phyloP scores from a whole-genome alignment of 2,113 vertebrate genomes.

The Alouatta palliata region DNA sequence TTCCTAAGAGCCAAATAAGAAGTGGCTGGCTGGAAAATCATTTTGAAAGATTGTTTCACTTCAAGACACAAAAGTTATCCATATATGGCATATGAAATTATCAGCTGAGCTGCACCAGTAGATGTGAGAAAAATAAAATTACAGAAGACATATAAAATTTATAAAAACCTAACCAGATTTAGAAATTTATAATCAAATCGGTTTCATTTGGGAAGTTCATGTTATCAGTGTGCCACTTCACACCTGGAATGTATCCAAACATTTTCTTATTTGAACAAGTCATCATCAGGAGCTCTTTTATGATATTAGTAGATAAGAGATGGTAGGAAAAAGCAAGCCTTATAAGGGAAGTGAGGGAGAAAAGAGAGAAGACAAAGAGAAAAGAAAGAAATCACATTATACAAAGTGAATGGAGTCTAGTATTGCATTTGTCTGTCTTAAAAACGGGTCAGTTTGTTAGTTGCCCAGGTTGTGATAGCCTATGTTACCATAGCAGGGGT shows the following conservation, averaged over 20 bases:
- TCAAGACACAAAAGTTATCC: background rate
- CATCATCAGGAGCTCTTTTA: background rate
- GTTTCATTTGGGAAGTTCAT: background rate
- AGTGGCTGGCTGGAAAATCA: conserved; percentile 39
- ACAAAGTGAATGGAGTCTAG: background rate
- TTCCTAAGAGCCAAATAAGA: conserved; percentile 11
- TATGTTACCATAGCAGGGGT: background rate
- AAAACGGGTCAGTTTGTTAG: background rate
- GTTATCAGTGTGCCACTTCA: background rate
- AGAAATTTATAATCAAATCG: background rate
- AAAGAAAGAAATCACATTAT: background rate
- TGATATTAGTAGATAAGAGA: background rate
- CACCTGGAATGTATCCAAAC: background rate
- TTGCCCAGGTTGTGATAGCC: background rate
- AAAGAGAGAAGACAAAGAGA: background rate
- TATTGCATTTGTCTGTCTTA: background rate
- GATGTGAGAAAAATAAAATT: conserved; percentile 23
- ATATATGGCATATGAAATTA: background rate
- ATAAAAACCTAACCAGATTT: background rate
- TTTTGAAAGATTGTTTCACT: conserved; percentile 48
- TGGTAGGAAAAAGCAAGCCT: background rate
- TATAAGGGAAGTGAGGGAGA: background rate
- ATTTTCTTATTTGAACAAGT: conserved; percentile 44
- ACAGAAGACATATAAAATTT: background rate
- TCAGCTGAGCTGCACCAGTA: background rate